These are phyloP conservation scores for Drosophila testacea DNA, from an alignment of 2,888 invertebrate genomes.

Conservation along the genomic window DNA sequence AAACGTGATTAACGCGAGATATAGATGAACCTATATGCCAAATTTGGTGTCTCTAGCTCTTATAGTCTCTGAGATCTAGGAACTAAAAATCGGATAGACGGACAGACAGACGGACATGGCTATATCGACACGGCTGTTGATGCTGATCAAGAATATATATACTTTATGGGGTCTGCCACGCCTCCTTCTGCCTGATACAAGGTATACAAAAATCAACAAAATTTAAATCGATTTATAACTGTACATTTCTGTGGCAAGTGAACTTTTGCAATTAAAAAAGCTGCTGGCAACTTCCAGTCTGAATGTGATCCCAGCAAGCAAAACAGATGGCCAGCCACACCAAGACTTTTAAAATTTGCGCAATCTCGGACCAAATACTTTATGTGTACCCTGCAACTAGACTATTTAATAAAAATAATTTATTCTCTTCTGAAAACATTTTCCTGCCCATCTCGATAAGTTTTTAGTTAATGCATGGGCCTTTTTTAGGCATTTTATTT, in stretches of 20 bases:
- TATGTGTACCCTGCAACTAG: conserved; percentile 8
- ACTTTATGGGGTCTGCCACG: too few relatives aligned
- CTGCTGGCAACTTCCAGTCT: conserved; percentile 49
- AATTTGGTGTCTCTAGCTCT: too few relatives aligned
- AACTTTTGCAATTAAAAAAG: conserved; percentile 67
- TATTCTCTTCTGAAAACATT: conserved; percentile 57
- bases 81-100: too few relatives aligned
- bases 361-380: conserved; percentile 40
- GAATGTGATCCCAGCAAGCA: conserved; percentile 40
- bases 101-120: too few relatives aligned
- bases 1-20: too few relatives aligned
- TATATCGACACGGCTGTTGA: too few relatives aligned
- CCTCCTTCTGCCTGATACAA: neutral
- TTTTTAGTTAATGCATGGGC: conserved; percentile 27
- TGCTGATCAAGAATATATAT: too few relatives aligned
- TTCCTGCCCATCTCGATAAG: conserved; percentile 47
- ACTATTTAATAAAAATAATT: conserved; percentile 61
- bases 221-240: conserved; percentile 47
- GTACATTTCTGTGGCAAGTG: conserved; percentile 52
- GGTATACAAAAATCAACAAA: conserved; percentile 20
- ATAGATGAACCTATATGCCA: too few relatives aligned
- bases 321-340: conserved; percentile 50
- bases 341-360: conserved; percentile 46
- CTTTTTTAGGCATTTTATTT: conserved; percentile 56
- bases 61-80: too few relatives aligned